These are phyloP conservation scores for Crax fasciolata DNA, from an alignment of 2,797 vertebrate genomes.

Conservation along the genomic window DNA sequence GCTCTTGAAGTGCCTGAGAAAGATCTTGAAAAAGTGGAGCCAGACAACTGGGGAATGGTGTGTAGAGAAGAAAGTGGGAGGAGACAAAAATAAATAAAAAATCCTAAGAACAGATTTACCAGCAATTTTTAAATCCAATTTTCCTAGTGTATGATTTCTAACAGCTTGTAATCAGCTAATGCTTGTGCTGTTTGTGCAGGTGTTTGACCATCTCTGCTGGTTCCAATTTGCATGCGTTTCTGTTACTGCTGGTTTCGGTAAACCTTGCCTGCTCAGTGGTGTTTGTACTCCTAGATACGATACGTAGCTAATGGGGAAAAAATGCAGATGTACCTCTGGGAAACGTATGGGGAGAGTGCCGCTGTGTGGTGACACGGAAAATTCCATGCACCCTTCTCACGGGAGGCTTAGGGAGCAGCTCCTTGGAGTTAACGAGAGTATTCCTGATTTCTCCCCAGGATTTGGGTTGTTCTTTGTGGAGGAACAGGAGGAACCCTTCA, in stretches of 20 bases:
- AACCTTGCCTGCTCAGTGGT: not conserved
- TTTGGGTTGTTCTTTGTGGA: not conserved
- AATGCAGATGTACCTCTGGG: not conserved
- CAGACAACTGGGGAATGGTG: not conserved
- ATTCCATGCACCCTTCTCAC: not conserved
- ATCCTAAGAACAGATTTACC: not conserved
- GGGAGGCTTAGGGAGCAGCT: not conserved
- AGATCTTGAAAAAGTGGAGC: not conserved
- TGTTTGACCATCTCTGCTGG: not conserved
- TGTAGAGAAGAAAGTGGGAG: not conserved
- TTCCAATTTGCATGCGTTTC: not conserved
- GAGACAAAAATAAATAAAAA: not conserved
- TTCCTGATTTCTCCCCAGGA: not conserved
- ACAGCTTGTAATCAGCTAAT: not conserved
- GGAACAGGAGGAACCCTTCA: not conserved
- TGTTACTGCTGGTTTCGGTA: not conserved
- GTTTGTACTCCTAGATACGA: not conserved
- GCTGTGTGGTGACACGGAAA: slow-evolving; percentile 42
- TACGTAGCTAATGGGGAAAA: not conserved
- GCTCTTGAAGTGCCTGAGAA: not conserved
- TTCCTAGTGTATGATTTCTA: not conserved
- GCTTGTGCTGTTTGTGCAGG: not conserved
- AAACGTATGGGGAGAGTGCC: slow-evolving; percentile 57
- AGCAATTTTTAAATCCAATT: not conserved
- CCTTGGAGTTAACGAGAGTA: not conserved